Evolutionary conservation across 2,888 invertebrate genomes (phyloP), one percentile per base, ranked within the genome.

Genomic region (Acanthosepion pharaonis): DNA sequence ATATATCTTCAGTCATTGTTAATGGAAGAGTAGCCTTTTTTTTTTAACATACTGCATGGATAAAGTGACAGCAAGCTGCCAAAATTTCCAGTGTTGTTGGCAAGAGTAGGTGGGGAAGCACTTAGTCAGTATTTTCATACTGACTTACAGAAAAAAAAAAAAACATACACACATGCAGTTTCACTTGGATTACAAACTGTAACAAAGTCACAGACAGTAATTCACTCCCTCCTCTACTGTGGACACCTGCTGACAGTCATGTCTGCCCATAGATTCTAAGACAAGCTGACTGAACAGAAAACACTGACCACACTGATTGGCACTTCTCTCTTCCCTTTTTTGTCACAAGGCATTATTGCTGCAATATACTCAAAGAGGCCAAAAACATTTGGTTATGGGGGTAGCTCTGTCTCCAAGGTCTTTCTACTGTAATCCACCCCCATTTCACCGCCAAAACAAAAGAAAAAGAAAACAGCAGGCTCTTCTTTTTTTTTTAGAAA

Each of bases 261-360:
- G 78, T 78, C 78, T 78, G n/a, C 78, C 78, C 33, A 78, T 78
- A 78, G 78, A 78, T 33, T n/a, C 78, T 33, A 23, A 78, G 59
- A 78, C n/a, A 23, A 78, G 78, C 78, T 33, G 78, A 78, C 78
- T n/a, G 78, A 78, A 78, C 78, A 78, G n/a, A 78, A 78, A 33
- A 78, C 78, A 33, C 78, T 78, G n/a, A 78, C 33, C 33, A 78
- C 78, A 33, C 78, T 78, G 11, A 78, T 78, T 78, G 78, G n/a
- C 33, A 78, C 78, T 78, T 78, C 78, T 78, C 78, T 78, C 78
- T 78, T 78, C 78, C 78, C 78, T 78, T 78, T 78, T 78, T 78
- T 78, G 78, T 78, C 78, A 78, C 78, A 78, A 78, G 78, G 78
- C 78, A 78, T 78, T 78, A 78, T n/a, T 78, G 78, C 78, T 78